Conservation (phyloP, 2,113 vertebrate species). For the Copsychus sechellarum region DNA sequence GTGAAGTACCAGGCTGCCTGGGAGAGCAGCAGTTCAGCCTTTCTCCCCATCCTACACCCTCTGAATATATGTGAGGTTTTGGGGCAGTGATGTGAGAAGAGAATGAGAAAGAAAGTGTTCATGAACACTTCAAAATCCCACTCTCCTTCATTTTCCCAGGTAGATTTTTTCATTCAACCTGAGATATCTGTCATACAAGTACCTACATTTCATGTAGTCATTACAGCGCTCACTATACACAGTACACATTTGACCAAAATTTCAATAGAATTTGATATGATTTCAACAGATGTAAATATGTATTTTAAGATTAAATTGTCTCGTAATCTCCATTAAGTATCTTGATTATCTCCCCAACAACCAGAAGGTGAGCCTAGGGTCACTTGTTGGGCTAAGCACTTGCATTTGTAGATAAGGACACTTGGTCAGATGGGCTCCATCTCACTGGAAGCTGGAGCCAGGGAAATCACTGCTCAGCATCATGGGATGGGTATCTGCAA, state of each 20-base stretch:
- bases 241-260: neutral
- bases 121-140: neutral
- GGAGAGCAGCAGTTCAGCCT: neutral
- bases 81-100: rapidly evolving
- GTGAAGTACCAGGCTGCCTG: neutral
- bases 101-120: neutral
- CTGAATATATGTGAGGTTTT: neutral
- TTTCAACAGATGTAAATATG: neutral
- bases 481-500: neutral
- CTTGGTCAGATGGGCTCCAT: neutral
- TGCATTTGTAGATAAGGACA: neutral
- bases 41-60: neutral
- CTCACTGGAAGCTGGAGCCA: neutral
- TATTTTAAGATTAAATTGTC: neutral
- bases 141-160: neutral
- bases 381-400: neutral
- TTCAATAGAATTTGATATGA: neutral
- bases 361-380: neutral
- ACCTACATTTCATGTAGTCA: neutral
- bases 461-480: neutral
- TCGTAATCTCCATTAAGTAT: neutral
- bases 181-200: neutral
- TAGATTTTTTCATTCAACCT: neutral
- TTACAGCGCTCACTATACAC: neutral
- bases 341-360: neutral